Base-by-base conservation (phyloP, 2,113 vertebrate species). In the Tetrao urogallus region DNA sequence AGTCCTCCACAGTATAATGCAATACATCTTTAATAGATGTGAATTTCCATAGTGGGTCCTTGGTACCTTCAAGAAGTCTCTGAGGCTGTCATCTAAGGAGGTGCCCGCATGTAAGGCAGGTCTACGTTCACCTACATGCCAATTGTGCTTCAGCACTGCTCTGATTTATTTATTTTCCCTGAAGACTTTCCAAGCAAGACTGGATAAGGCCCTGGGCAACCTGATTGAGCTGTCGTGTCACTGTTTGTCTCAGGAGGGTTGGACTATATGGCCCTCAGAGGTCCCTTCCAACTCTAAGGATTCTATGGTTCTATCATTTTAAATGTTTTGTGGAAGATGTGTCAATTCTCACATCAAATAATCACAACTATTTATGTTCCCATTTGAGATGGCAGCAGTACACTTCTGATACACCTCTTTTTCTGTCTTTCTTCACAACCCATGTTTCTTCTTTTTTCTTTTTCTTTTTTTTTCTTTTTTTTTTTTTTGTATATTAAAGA, bases 381-480 rank as follows among this genome's bases (percentile, higher is more conserved):
- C 66, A 0, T 64, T 58, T 72, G 34, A 64, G 73, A 47, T 16
- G 27, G 13, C 45, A 81, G 30, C 12, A 25, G 38, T 8, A 13
- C 2, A 8, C 32, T 64, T 58, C 3, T 6, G 24, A 8, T 77
- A 32, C 76, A 57, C 6, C 90, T 24, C 45, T 13, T 81, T 64
- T 40, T 34, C 47, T 79, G 43, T 14, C 25, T 77, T 94, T 86
- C 82, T 40, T 64, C 32, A 67, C 47, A 82, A 40, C 13, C 56
- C 10, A 0, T 48, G 27, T 74, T 83, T 88, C 54, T 82, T 54
- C 65, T 65, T 74, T 17, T 80, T 91, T 91, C 21, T 89, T 13
- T 86, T 88, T 52, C 80, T 48, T 66, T 65, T 74, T 92, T 88
- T 25, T 89, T 12, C 83, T 86, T 74, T 19, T 80, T 91, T 92